Evolutionary conservation across 2,113 vertebrate species (phyloP).

Genomic region (Eleginops maclovinus): DNA sequence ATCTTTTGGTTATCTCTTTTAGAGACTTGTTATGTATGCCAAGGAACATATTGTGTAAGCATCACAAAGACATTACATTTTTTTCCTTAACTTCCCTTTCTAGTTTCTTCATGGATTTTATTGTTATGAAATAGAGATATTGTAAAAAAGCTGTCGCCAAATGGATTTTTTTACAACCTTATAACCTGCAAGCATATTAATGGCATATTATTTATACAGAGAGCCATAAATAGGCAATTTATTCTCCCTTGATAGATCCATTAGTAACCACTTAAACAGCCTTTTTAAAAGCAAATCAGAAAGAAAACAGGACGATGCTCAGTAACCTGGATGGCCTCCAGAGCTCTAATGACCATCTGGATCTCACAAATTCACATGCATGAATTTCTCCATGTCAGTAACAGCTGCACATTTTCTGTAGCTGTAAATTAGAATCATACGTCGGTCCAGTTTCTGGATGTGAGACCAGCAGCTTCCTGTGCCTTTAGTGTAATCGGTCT

Average conservation of each 20-base stretch:
- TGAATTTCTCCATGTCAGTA: conserved; percentile 5
- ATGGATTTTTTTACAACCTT: conserved; percentile 5
- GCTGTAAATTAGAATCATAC: conserved; percentile 25
- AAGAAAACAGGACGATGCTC: conserved; percentile 30
- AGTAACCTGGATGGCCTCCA: conserved; percentile 53
- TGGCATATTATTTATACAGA: background rate
- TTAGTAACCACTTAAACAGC: conserved; percentile 29
- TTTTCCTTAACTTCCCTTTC: background rate
- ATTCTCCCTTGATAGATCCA: conserved; percentile 26
- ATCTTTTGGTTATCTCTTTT: conserved; percentile 3
- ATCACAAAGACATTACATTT: background rate
- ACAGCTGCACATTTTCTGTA: conserved; percentile 30
- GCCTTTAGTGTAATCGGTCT: conserved; percentile 65
- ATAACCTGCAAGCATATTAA: conserved; percentile 1
- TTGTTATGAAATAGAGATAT: background rate
- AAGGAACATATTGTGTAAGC: background rate
- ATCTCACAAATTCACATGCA: conserved; percentile 18
- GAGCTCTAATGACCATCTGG: conserved; percentile 59
- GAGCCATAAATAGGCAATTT: background rate
- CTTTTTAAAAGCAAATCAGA: conserved; percentile 12
- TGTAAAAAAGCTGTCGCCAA: background rate
- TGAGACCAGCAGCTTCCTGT: conserved; percentile 43
- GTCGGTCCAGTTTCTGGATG: conserved; percentile 54
- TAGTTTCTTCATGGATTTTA: background rate
- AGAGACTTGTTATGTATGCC: background rate